Evolutionary conservation across 2,113 vertebrate species (phyloP).

Genomic region (Cyphomyrus discorhynchus): DNA sequence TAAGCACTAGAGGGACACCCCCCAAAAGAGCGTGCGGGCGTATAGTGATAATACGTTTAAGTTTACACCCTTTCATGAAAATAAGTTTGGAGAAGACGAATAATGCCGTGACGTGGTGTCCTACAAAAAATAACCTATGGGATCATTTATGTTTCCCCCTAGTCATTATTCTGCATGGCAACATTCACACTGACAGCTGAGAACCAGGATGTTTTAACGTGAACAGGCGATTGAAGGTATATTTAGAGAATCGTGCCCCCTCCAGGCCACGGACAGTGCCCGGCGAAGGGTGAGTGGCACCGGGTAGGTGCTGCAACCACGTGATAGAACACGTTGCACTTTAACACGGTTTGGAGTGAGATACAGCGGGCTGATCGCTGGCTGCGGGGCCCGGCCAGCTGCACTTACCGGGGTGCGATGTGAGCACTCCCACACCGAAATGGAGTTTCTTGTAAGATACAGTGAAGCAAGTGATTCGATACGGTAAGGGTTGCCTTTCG

Average conservation of each 20-base stretch:
- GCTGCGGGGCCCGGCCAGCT: not conserved
- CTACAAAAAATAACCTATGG: not conserved
- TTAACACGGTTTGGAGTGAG: not conserved
- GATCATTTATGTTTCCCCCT: not conserved
- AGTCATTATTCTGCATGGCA: not conserved
- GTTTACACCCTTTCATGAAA: not conserved
- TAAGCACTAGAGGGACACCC: not conserved
- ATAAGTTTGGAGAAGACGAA: not conserved
- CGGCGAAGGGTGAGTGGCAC: not conserved
- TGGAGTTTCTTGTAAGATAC: slow-evolving; percentile 54
- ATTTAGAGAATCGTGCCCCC: not conserved
- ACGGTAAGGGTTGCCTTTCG: slow-evolving; percentile 30
- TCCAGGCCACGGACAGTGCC: not conserved
- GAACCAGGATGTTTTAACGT: not conserved
- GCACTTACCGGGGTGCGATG: not conserved
- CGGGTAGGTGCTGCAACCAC: not conserved
- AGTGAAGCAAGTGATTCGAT: slow-evolving; percentile 44
- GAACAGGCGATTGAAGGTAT: not conserved
- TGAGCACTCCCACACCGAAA: slow-evolving; percentile 11
- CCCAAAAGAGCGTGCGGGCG: not conserved
- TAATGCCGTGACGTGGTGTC: not conserved
- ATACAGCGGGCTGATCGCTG: not conserved
- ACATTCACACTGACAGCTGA: not conserved
- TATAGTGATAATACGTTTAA: not conserved
- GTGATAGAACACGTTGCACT: slow-evolving; percentile 2